Conservation (phyloP, 2,888 invertebrate species). For the Caenorhabditis macrosperma region DNA sequence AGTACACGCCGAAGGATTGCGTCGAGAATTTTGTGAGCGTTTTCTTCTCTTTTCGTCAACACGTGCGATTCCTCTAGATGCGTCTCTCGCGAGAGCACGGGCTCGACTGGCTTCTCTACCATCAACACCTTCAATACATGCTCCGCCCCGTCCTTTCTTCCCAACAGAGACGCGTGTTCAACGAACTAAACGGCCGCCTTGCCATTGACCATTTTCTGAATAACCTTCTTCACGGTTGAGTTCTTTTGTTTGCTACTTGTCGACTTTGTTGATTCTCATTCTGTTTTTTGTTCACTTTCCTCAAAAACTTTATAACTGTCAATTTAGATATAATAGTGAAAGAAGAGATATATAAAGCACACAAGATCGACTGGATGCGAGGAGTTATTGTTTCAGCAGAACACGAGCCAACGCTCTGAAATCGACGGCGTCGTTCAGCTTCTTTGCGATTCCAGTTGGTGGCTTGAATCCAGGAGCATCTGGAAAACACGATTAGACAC, state of each 20-base stretch:
- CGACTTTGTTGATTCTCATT: not conserved
- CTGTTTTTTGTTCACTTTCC: conserved; percentile 3
- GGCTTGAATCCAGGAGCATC: conserved; percentile 54
- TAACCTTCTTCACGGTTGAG: conserved; percentile 4
- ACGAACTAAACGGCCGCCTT: conserved; percentile 63
- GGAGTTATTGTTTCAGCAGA: conserved; percentile 41
- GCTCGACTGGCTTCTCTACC: conserved; percentile 89
- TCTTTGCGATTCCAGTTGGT: conserved; percentile 57
- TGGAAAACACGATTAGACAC: too few species aligned
- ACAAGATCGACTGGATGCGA: not conserved
- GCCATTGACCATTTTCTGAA: conserved; percentile 60
- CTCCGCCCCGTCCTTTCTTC: conserved; percentile 88
- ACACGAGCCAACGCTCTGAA: conserved; percentile 57
- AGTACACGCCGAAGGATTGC: conserved; percentile 87
- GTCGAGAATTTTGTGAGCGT: conserved; percentile 87
- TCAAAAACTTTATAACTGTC: not conserved
- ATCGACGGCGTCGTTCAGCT: conserved; percentile 50
- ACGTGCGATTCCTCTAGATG: conserved; percentile 55
- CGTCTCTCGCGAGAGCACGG: conserved; percentile 83
- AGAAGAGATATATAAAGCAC: conserved; percentile 6
- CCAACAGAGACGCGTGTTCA: conserved; percentile 84
- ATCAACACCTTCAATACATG: conserved; percentile 97
- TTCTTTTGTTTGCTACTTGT: not conserved
- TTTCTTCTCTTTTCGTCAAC: not conserved
- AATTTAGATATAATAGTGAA: conserved; percentile 2